These are phyloP conservation scores for Corythoichthys intestinalis DNA, from an alignment of 2,113 vertebrate species.

Conservation along the genomic window DNA sequence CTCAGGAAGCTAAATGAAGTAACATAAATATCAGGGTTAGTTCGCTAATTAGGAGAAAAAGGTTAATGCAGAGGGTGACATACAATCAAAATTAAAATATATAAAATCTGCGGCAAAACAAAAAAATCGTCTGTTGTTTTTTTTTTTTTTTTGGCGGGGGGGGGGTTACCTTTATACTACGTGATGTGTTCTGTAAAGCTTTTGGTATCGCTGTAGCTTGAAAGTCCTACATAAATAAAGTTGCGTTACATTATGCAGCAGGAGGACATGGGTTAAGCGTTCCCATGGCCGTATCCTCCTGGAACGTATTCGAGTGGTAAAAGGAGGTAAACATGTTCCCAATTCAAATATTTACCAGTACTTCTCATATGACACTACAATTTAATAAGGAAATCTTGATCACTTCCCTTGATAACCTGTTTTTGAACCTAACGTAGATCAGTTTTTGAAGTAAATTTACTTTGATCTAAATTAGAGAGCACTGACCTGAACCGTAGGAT, in stretches of 20 bases:
- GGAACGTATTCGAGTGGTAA: not conserved
- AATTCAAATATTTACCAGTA: not conserved
- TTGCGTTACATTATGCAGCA: not conserved
- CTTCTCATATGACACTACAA: slow-evolving; percentile 32
- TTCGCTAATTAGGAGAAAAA: no score
- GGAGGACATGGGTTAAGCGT: not conserved
- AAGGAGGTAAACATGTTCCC: not conserved
- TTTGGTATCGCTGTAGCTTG: no score
- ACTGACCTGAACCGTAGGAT: not conserved
- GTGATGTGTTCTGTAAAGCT: no score
- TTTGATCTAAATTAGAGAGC: slow-evolving; percentile 33
- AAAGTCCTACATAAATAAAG: not conserved
- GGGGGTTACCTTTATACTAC: no score
- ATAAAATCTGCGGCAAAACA: no score
- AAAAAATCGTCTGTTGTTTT: no score
- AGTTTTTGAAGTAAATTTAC: slow-evolving; percentile 24
- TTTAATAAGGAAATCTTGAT: slow-evolving; percentile 17
- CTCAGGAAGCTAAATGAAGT: not conserved
- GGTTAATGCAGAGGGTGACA: no score
- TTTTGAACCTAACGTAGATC: slow-evolving; percentile 21
- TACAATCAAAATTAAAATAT: no score
- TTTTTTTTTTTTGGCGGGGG: no score
- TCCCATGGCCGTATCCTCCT: not conserved
- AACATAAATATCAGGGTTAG: not conserved
- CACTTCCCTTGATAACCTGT: slow-evolving; percentile 17